Evolutionary conservation across 2,113 vertebrate species (phyloP), one percentile per base, ranked within the genome.

Genomic region (Mobula hypostoma): DNA sequence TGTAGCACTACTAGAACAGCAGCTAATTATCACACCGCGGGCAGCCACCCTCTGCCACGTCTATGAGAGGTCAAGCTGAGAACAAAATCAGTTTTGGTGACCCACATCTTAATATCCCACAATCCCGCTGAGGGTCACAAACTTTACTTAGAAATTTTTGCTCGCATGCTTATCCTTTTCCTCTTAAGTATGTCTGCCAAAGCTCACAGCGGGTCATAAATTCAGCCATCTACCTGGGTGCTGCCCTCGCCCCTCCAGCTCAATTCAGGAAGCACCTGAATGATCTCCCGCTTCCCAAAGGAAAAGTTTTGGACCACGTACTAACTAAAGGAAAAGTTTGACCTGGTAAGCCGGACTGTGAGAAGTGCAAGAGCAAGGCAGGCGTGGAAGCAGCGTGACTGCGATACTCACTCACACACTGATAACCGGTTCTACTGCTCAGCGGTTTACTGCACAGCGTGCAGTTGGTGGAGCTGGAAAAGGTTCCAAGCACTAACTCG

Each of bases 391-490:
- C 79, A 27, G 24, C 17, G 94, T 11, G 48, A 17, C 94, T 95
- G 95, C 93, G 9, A 32, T 97, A 98, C 98, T 99, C 97, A 99
- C 98, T 97, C 94, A 97, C 96, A 96, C 98, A 98, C 96, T 98
- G 98, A 95, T 98, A 97, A 95, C 97, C 97, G 95, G 97, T 97
- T 97, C 97, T 98, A 95, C 96, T 97, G 96, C 96, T 96, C 96
- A 98, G 96, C 27, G 96, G 96, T 95, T 97, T 98, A 97, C 97
- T 96, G 95, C 98, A 99, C 95, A 98, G 95, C 0, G 98, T 98
- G 96, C 98, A 99, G 95, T 96, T 98, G 95, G 98, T 96, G 94
- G 96, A 97, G 94, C 96, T 97, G 95, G 97, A 97, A 96, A 98
- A 97, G 93, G 96, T 96, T 58, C 98, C 98, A 1, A 94, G 97